Conservation (phyloP, 1,140 invertebrate genomes). For the Colletes gigas region DNA sequence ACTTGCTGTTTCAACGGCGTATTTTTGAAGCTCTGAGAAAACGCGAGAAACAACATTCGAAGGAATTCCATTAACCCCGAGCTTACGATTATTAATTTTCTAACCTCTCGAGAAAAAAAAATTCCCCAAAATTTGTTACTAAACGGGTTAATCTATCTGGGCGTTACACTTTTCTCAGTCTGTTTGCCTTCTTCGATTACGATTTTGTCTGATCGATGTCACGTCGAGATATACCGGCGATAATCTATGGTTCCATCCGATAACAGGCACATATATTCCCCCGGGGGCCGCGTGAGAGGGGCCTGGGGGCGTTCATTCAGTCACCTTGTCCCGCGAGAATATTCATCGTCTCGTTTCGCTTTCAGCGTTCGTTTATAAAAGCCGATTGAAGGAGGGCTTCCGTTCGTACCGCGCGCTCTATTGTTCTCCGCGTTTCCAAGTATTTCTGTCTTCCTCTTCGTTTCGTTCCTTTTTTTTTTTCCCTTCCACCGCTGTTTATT, state of each 20-base stretch:
- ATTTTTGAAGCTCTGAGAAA: no score
- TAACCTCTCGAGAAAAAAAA: no score
- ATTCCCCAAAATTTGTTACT: no score
- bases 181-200: conserved; percentile 2
- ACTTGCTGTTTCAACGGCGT: no score
- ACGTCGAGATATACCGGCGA: conserved; percentile 31
- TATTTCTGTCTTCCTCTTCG: background rate
- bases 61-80: no score
- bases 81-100: no score
- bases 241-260: conserved; percentile 30
- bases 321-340: conserved; percentile 9
- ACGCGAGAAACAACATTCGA: no score
- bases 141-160: no score
- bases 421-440: conserved; percentile 34
- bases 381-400: conserved; percentile 9
- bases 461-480: background rate
- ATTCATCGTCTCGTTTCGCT: conserved; percentile 21
- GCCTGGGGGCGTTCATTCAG: conserved; percentile 4
- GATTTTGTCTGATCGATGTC: conserved; percentile 28
- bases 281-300: background rate
- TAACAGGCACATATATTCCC: conserved; percentile 15
- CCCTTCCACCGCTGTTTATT: background rate
- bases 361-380: conserved; percentile 13
- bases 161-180: background rate
- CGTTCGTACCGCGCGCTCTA: conserved; percentile 4